These are phyloP conservation scores for Caloenas nicobarica DNA, from an alignment of 2,113 vertebrate species.

Conservation along the genomic window DNA sequence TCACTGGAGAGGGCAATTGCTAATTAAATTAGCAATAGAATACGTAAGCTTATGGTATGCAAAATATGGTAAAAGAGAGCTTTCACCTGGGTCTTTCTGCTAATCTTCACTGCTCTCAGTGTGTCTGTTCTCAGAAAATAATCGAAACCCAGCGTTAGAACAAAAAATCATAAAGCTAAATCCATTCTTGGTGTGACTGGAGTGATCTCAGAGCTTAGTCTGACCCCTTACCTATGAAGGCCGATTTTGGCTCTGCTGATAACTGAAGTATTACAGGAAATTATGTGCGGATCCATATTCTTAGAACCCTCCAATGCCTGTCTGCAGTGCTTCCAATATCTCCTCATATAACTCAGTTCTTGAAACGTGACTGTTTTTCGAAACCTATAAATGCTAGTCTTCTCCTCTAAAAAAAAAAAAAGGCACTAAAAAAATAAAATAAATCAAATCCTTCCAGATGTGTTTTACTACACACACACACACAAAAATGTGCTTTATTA, in stretches of 20 bases:
- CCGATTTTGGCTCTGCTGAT: neutral
- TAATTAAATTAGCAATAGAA: neutral
- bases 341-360: neutral
- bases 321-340: neutral
- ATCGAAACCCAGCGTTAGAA: neutral
- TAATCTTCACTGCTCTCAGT: neutral
- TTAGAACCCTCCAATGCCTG: neutral
- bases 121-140: neutral
- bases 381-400: neutral
- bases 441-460: neutral
- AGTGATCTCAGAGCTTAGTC: neutral
- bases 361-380: neutral
- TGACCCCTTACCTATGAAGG: neutral
- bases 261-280: constrained; percentile 5
- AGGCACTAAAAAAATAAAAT: neutral
- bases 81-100: neutral
- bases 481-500: neutral
- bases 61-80: neutral
- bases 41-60: neutral
- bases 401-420: neutral
- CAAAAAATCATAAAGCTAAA: neutral
- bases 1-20: neutral
- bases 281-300: neutral
- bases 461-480: neutral
- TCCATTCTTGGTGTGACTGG: neutral